These are phyloP conservation scores for Sitta europaea DNA, from an alignment of 2,113 vertebrate genomes.

Conservation along the genomic window DNA sequence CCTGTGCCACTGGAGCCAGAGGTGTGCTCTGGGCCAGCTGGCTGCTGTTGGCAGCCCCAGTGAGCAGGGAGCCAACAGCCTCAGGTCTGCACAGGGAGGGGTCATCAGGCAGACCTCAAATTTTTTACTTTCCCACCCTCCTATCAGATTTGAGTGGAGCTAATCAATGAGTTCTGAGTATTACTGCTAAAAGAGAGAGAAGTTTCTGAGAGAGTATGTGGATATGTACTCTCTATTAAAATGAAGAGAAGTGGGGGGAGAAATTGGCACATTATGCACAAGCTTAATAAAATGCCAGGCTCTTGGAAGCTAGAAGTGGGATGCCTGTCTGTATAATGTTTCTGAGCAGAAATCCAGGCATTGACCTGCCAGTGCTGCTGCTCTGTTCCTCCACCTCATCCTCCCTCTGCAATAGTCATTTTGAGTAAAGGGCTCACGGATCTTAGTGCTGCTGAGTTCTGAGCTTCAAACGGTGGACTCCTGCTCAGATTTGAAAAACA, in stretches of 20 bases:
- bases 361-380: not conserved
- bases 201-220: accelerated
- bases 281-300: not conserved
- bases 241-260: accelerated
- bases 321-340: not conserved
- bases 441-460: not conserved
- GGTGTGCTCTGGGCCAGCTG: not conserved
- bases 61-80: not conserved
- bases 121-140: not conserved
- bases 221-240: not conserved
- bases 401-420: not conserved
- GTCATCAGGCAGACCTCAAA: not conserved
- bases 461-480: not conserved
- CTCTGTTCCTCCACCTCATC: not conserved
- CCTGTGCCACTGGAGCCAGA: not conserved
- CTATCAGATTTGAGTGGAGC: not conserved
- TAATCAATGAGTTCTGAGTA: not conserved
- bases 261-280: not conserved
- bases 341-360: not conserved
- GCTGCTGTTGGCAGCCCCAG: accelerated
- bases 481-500: not conserved
- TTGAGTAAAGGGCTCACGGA: not conserved
- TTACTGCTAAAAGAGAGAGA: not conserved
- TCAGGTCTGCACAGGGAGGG: not conserved
- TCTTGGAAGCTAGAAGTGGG: not conserved